Percentiles rank a stretch among this genome's conserved stretches.
These are phyloP conservation scores for Ganaspis sp. DNA, from an alignment of 1,140 invertebrate species.

Conservation along the genomic window DNA sequence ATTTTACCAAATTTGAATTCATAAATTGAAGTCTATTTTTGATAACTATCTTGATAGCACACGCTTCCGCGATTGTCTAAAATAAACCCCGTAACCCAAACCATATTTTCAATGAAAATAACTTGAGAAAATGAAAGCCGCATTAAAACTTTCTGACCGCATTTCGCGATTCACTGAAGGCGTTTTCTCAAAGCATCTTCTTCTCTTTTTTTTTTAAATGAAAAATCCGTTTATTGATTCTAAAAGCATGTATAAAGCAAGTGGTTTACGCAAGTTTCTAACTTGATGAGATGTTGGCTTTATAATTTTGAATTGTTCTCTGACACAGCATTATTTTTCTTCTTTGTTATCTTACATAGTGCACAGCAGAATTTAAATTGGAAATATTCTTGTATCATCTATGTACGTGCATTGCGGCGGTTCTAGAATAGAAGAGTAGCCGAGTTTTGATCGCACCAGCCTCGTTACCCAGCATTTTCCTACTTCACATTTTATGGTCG, in stretches of 20 bases:
- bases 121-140: too few relatives aligned
- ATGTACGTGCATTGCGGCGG: conserved; percentile 34
- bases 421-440: conserved; percentile 45
- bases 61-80: too few relatives aligned
- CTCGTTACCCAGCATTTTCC: conserved; percentile 43
- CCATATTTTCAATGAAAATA: too few relatives aligned
- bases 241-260: too few relatives aligned
- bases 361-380: conserved; percentile 14
- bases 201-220: too few relatives aligned
- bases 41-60: too few relatives aligned
- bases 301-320: background rate
- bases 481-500: conserved; percentile 25
- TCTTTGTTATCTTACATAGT: background rate
- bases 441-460: conserved; percentile 43
- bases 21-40: too few relatives aligned
- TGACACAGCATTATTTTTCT: background rate
- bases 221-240: background rate
- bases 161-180: too few relatives aligned
- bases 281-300: background rate
- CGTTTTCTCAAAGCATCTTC: too few relatives aligned
- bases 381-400: conserved; percentile 26
- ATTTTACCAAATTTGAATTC: too few relatives aligned
- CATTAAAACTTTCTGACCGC: too few relatives aligned
- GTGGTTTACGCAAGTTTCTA: background rate
- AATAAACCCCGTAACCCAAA: too few relatives aligned